Conservation (phyloP, 1,140 invertebrate genomes). For the Penaeus japonicus region DNA sequence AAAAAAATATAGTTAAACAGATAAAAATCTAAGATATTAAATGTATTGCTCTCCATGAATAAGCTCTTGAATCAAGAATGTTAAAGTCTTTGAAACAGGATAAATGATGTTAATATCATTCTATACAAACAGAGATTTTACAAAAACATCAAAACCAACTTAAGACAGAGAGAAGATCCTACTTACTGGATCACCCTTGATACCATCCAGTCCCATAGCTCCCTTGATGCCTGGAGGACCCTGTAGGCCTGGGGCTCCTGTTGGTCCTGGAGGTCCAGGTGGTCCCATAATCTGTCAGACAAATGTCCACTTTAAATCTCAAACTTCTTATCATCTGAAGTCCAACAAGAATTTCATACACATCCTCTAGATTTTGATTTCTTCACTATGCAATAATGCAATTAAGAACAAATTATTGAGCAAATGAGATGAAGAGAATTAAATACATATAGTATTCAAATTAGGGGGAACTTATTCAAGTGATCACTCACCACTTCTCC, state of each 20-base stretch:
- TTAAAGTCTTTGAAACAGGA: constrained; percentile 11
- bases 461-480: too few relatives aligned
- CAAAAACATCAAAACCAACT: background rate
- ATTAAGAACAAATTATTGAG: background rate
- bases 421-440: background rate
- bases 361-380: too few relatives aligned
- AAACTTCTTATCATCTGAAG: background rate
- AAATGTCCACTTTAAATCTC: background rate
- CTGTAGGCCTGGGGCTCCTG: constrained; percentile 76
- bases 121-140: background rate
- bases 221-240: constrained; percentile 90
- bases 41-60: too few relatives aligned
- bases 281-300: constrained; percentile 66
- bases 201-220: constrained; percentile 83
- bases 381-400: background rate
- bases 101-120: background rate
- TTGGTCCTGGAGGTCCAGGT: constrained; percentile 71
- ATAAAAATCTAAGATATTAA: background rate
- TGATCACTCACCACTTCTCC: constrained; percentile 73
- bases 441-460: too few relatives aligned
- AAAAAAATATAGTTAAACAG: background rate
- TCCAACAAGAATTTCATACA: too few relatives aligned
- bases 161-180: background rate
- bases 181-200: constrained; percentile 86
- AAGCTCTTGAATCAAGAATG: too few relatives aligned